Evolutionary conservation across 2,888 invertebrate species (phyloP), one percentile per base, ranked within the genome.

Genomic region (Apodemia duryi): DNA sequence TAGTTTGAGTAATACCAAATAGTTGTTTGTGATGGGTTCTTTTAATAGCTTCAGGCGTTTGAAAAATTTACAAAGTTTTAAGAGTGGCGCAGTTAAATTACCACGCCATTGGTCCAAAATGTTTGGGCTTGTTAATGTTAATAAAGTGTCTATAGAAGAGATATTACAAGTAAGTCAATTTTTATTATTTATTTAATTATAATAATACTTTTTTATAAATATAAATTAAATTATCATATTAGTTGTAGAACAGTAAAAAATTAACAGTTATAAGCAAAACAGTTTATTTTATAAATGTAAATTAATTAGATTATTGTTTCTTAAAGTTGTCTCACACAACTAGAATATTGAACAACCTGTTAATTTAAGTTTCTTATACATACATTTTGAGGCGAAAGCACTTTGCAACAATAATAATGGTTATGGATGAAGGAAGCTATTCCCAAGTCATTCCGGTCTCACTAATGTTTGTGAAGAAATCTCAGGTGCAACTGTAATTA

Each of bases 31-130:
- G 49, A 85, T 83, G 84, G 73, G 76, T 73, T 74, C 85, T 11
- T 78, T 81, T 9, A 78, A 72, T 62, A 75, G 76, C 63, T 72
- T 79, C 2, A 81, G 73, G 41, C 77, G 80, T 49, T 77, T 85
- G 66, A 77, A 74, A 67, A 81, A 82, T 70, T 74, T 86, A 38
- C 80, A 82, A 63, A 78, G 75, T 77, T 83, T 86, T 13, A 86
- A 82, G 81, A 83, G 75, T 77, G 82, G 84, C 68, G 82, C 82
- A 1, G 85, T 84, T 0, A 86, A 79, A 66, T 66, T 88, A 9
- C 85, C 88, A 0, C 76, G 85, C 0, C 85, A 86, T 69, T 85
- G 85, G 83, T 86, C 88, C 0, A 88, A 85, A 71, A 84, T 88
- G 79, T 73, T 86, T 61, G 84, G 88, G 6, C 73, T 84, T 4